Evolutionary conservation across 2,888 invertebrate species (phyloP).

Genomic region (Ephialtes manifestator): DNA sequence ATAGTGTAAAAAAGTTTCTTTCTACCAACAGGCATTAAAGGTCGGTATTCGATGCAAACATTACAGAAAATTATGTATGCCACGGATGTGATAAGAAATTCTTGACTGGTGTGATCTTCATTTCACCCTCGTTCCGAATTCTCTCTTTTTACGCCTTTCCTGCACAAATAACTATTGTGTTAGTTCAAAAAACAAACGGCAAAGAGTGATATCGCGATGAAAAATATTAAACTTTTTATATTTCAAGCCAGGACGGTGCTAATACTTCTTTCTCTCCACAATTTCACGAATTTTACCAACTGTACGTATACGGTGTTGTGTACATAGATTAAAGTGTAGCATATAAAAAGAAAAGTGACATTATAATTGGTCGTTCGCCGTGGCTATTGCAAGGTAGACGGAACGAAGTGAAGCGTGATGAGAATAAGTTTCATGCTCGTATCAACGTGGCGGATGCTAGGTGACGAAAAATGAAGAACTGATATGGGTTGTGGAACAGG

Average conservation of each 20-base stretch:
- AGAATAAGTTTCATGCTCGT: constrained; percentile 56
- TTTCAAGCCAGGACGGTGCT: not conserved
- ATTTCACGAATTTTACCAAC: constrained; percentile 3
- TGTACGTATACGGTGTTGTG: not conserved
- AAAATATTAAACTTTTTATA: not conserved
- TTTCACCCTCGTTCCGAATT: no score
- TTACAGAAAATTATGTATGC: no score
- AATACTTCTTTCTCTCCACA: constrained; percentile 12
- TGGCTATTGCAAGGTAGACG: constrained; percentile 28
- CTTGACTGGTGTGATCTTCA: no score
- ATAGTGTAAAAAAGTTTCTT: no score
- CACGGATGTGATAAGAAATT: no score
- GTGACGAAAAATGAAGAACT: constrained; percentile 55
- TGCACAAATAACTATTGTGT: not conserved
- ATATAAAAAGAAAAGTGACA: constrained; percentile 33
- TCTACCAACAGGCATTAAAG: no score
- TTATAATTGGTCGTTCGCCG: constrained; percentile 45
- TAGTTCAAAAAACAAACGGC: not conserved
- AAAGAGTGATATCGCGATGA: constrained; percentile 7
- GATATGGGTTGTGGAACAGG: constrained; percentile 16
- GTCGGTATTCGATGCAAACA: no score
- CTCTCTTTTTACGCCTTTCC: no score
- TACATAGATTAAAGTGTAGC: not conserved
- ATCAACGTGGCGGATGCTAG: constrained; percentile 31
- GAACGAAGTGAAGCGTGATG: constrained; percentile 53